A percentile compares a stretch with the other conserved stretches of the same genome.
Evolutionary conservation across 2,797 vertebrate species (phyloP).

Genomic region (Parambassis ranga): DNA sequence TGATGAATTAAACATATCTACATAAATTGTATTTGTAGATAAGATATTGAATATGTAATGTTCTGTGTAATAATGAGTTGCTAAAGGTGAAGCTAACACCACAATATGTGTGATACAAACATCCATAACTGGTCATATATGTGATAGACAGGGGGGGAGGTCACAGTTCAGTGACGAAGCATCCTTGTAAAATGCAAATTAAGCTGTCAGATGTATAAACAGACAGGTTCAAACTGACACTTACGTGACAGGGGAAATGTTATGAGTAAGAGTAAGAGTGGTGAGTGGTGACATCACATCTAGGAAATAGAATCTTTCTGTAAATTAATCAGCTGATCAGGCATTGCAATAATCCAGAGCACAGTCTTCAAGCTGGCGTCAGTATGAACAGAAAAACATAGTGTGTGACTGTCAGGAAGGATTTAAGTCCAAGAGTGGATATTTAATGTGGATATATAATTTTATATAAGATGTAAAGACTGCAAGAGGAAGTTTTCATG

Average conservation of each 20-base stretch:
- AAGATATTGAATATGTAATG: neutral
- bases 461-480: neutral
- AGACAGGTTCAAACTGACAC: conserved; percentile 17
- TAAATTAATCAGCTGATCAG: conserved; percentile 21
- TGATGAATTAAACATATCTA: neutral
- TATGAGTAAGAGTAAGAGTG: neutral
- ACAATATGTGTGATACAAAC: neutral
- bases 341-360: conserved; percentile 7
- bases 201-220: conserved; percentile 8
- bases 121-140: neutral
- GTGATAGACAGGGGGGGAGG: neutral
- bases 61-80: neutral
- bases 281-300: conserved; percentile 10
- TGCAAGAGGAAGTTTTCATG: neutral
- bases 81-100: neutral
- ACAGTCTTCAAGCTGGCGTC: neutral
- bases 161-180: conserved; percentile 4
- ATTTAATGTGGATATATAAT: too few species aligned
- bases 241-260: conserved; percentile 16
- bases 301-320: conserved; percentile 32
- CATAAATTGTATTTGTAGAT: neutral
- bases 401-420: conserved; percentile 6
- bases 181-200: conserved; percentile 40
- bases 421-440: neutral
- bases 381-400: conserved; percentile 16